These are phyloP conservation scores for Drosophila tropicalis DNA, from an alignment of 1,140 invertebrate species.

Conservation along the genomic window DNA sequence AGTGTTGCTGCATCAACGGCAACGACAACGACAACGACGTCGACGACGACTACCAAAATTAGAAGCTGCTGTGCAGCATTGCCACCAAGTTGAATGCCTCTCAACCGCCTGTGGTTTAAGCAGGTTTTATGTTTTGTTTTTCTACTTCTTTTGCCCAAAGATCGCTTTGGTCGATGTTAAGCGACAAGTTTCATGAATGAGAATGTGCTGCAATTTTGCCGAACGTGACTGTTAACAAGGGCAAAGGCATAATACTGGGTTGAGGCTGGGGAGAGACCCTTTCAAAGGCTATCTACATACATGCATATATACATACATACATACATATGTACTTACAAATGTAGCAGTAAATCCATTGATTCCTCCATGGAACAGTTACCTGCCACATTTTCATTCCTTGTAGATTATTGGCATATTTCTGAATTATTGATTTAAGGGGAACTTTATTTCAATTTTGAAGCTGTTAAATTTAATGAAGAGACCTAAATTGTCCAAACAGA, in stretches of 20 bases:
- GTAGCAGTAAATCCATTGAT: too few relatives aligned
- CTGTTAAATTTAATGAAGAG: too few relatives aligned
- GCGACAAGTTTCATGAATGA: slow-evolving; percentile 69
- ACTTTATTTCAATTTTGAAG: too few relatives aligned
- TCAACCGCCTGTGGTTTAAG: slow-evolving; percentile 24
- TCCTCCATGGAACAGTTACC: too few relatives aligned
- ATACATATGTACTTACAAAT: too few relatives aligned
- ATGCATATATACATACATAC: too few relatives aligned
- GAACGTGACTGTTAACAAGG: slow-evolving; percentile 56
- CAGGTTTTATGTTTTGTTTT: slow-evolving; percentile 38
- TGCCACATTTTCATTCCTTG: too few relatives aligned
- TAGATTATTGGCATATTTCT: too few relatives aligned
- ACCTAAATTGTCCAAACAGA: too few relatives aligned
- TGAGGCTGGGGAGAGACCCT: neutral
- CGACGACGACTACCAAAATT: slow-evolving; percentile 66
- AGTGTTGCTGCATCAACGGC: slow-evolving; percentile 27
- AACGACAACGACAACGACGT: neutral
- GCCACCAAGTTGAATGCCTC: slow-evolving; percentile 12
- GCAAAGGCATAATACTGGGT: neutral
- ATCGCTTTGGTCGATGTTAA: slow-evolving; percentile 46
- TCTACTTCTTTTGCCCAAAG: slow-evolving; percentile 22
- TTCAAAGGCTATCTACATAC: neutral
- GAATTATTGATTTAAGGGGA: too few relatives aligned
- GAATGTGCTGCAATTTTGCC: slow-evolving; percentile 42
- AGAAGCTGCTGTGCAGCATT: slow-evolving; percentile 62